phyloP scores from a whole-genome alignment of 2,888 invertebrate genomes.

The Diarsia dahlii region DNA sequence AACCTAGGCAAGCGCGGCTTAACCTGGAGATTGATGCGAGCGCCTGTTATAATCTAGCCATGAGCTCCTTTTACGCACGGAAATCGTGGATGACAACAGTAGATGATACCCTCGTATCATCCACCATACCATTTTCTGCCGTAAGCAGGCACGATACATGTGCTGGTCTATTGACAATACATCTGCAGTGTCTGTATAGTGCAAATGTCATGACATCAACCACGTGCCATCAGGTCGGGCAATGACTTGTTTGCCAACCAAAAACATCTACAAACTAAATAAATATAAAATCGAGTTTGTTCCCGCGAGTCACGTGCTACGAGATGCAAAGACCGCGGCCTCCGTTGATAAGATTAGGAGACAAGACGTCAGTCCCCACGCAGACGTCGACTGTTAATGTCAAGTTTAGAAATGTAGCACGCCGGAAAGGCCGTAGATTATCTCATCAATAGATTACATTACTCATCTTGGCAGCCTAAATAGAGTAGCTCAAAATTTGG shows the following conservation, averaged over 20 bases:
- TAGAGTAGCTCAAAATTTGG: background rate
- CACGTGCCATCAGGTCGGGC: background rate
- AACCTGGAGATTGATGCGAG: no score
- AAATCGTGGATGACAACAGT: background rate
- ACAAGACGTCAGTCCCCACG: constrained; percentile 33
- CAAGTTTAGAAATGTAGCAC: constrained; percentile 11
- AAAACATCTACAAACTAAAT: background rate
- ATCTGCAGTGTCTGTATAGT: background rate
- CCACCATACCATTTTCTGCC: background rate
- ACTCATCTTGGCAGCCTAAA: background rate
- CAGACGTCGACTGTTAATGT: constrained; percentile 19
- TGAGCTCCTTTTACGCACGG: background rate
- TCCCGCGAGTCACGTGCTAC: constrained; percentile 26
- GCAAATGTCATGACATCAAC: background rate
- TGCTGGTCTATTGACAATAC: background rate
- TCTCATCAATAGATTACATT: constrained; percentile 1
- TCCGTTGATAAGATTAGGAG: constrained; percentile 45
- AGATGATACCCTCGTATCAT: no score
- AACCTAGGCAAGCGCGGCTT: no score
- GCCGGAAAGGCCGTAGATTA: constrained; percentile 3
- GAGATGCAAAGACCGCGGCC: constrained; percentile 10
- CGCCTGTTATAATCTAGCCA: no score
- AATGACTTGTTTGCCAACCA: background rate
- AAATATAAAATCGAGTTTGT: background rate
- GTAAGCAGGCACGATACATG: background rate